Evolutionary conservation across 2,113 vertebrate genomes (phyloP).

Genomic region (Struthio camelus): DNA sequence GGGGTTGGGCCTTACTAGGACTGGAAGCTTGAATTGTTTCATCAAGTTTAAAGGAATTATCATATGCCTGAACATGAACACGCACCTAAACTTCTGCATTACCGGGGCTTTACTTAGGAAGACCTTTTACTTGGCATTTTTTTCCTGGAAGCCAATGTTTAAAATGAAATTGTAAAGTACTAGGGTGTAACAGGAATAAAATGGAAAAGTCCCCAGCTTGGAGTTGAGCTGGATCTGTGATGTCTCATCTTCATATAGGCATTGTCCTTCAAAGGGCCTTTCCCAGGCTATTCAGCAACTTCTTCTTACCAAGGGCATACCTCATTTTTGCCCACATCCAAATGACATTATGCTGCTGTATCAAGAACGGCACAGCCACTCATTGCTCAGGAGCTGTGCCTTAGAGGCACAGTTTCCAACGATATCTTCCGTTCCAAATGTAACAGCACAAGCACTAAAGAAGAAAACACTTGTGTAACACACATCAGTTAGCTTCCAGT

Average conservation of each 20-base stretch:
- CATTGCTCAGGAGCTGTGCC: neutral
- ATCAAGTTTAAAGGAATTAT: neutral
- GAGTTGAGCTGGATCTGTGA: neutral
- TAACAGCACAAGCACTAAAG: neutral
- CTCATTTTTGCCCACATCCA: neutral
- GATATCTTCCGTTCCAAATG: neutral
- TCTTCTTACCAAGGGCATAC: neutral
- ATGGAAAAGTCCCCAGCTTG: neutral
- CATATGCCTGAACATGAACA: neutral
- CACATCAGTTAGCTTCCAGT: rapidly evolving
- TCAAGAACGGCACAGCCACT: neutral
- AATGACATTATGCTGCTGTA: neutral
- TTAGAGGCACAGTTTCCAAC: neutral
- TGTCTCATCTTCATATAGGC: neutral
- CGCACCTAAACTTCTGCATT: neutral
- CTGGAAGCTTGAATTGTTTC: neutral
- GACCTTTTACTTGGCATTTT: neutral
- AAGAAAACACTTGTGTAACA: neutral
- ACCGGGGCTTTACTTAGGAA: neutral
- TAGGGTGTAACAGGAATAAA: neutral
- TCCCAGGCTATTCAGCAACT: neutral
- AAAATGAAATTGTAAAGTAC: neutral
- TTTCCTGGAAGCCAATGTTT: neutral
- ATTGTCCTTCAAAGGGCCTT: neutral
- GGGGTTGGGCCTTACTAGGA: neutral